Percentiles rank a stretch among this genome's conserved stretches.
Conservation (phyloP, 1,140 invertebrate species). For the Parapsyche elsis region DNA sequence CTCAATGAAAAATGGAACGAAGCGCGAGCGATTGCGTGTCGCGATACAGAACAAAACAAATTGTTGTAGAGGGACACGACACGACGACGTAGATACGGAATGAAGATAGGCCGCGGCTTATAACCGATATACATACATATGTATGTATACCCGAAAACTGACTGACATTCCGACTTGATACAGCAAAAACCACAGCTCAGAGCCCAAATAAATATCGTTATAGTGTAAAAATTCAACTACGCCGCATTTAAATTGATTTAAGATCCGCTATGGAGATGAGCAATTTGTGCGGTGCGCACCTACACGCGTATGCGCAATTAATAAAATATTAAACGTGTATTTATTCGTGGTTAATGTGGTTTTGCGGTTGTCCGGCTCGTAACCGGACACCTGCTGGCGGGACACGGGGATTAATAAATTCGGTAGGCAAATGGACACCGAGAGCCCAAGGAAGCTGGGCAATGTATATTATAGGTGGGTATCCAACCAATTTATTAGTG, state of each 20-base stretch:
- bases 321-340: neutral
- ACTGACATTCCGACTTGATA: neutral
- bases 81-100: constrained; percentile 32
- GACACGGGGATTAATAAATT: constrained; percentile 47
- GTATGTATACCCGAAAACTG: constrained; percentile 33
- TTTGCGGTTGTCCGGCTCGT: constrained; percentile 19
- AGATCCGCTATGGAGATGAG: constrained; percentile 1
- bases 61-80: constrained; percentile 15
- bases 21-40: constrained; percentile 45
- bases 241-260: too few relatives aligned
- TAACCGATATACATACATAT: neutral
- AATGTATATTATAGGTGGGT: constrained; percentile 11
- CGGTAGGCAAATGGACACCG: constrained; percentile 35
- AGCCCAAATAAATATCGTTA: too few relatives aligned
- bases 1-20: constrained; percentile 42
- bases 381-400: constrained; percentile 47
- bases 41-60: constrained; percentile 48
- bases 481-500: constrained; percentile 52
- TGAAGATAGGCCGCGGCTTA: constrained; percentile 18
- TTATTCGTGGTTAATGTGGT: neutral
- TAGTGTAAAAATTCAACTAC: too few relatives aligned
- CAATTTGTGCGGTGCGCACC: neutral
- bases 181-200: too few relatives aligned
- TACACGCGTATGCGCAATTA: neutral
- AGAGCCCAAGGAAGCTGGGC: neutral